phyloP scores from a whole-genome alignment of 2,113 vertebrate genomes.

The Octodon degus region DNA sequence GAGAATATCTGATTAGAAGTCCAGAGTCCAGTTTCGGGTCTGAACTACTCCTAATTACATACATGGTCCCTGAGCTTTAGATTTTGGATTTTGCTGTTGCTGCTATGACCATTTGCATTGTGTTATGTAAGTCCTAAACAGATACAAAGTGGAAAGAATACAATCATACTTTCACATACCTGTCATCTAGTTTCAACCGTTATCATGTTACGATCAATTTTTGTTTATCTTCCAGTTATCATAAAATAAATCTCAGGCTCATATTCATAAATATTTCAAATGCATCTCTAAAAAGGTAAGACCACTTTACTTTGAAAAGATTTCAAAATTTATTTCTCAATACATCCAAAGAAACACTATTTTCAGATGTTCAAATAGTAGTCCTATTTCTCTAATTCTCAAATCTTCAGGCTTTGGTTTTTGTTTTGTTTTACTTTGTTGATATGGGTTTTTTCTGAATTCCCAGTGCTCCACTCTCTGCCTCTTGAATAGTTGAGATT shows the following conservation, averaged over 20 bases:
- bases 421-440: not conserved
- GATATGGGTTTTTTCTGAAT: not conserved
- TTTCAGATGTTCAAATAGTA: not conserved
- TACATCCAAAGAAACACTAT: not conserved
- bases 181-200: slow-evolving; percentile 1
- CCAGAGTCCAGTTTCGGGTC: slow-evolving; percentile 51
- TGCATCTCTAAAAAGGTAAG: slow-evolving; percentile 17
- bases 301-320: slow-evolving; percentile 4
- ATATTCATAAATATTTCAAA: slow-evolving; percentile 12
- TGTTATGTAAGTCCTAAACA: slow-evolving; percentile 21
- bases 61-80: not conserved
- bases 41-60: slow-evolving; percentile 40
- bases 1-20: slow-evolving; percentile 37
- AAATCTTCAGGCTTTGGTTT: not conserved
- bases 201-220: not conserved
- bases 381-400: not conserved
- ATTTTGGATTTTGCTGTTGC: not conserved
- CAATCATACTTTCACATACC: not conserved
- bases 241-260: not conserved
- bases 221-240: slow-evolving; percentile 11
- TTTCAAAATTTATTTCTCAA: not conserved
- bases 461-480: not conserved
- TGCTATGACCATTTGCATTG: not conserved
- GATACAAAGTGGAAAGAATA: not conserved
- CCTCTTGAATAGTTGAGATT: not conserved